These are phyloP conservation scores for Cynocephalus volans DNA, from an alignment of 2,113 vertebrate genomes.

Conservation along the genomic window DNA sequence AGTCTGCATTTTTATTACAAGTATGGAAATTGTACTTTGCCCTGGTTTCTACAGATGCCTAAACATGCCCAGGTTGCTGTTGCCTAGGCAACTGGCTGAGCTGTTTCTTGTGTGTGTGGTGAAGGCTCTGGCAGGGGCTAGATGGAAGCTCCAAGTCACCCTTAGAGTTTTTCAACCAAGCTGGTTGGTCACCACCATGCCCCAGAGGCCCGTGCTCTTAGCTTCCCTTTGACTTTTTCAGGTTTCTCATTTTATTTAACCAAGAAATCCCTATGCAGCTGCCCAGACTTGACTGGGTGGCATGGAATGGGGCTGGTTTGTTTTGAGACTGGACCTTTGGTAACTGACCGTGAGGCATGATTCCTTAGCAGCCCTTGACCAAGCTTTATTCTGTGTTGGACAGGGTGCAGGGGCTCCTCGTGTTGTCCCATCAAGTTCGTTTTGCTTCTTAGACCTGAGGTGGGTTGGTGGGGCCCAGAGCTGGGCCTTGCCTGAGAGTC, in stretches of 20 bases:
- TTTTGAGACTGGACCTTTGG: neutral
- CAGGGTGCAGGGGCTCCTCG: neutral
- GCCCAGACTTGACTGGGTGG: neutral
- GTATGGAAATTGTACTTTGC: conserved; percentile 69
- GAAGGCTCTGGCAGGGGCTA: neutral
- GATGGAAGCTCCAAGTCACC: neutral
- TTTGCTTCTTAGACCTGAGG: neutral
- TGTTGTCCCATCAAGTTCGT: neutral
- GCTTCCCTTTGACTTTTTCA: neutral
- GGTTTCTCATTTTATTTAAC: neutral
- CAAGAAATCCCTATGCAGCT: neutral
- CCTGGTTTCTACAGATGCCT: conserved; percentile 70
- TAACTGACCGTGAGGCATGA: neutral
- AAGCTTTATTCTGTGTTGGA: neutral
- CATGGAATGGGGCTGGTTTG: neutral
- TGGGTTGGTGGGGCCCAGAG: neutral
- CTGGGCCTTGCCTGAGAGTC: neutral
- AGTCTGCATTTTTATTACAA: conserved; percentile 50
- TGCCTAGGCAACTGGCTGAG: conserved; percentile 63
- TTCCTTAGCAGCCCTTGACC: neutral
- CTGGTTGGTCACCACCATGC: neutral
- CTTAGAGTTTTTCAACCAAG: neutral
- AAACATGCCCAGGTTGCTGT: conserved; percentile 52
- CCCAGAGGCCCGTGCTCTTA: neutral
- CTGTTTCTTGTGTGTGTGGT: neutral